Base-by-base conservation (phyloP, 2,797 vertebrate genomes). In the Myiotriccus ornatus region DNA sequence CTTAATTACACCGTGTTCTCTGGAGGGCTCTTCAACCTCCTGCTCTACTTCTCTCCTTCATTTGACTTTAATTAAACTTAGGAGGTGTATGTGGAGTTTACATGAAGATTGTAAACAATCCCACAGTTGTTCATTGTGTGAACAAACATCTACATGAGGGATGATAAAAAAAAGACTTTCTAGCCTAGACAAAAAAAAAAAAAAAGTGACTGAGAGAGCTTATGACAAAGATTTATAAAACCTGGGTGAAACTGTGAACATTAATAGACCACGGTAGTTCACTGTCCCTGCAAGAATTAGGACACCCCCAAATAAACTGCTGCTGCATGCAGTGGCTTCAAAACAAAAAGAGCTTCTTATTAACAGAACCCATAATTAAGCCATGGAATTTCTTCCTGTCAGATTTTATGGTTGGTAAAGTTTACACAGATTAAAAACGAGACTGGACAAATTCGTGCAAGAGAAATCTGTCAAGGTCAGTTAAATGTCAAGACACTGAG, bases 321-420 rank as follows among this genome's bases (percentile, higher is more conserved):
- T 84, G 82, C 71, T 55, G 39, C 20, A 18, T 25, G 43, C 6
- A 41, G 39, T 35, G 32, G 22, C 60, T 68, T 77, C 44, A 28
- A 30, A 87, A 60, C 34, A 64, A 74, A 89, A 87, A 52, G 75
- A 93, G 49, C 49, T 77, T 49, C 41, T 70, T 81, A 52, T 87
- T 91, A 74, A 80, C 84, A 59, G 62, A 80, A 34, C 34, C 30
- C 85, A 49, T 85, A 89, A 87, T 92, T 85, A 85, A 80, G 50
- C 60, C 34, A 11, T 39, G 71, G 71, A 44, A 50, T 77, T 64
- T 68, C 53, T 47, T 53, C 37, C 41, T 80, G 69, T 46, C 49
- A 37, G 44, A 35, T 87, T 82, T 92, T 70, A 70, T 43, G 81
- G 60, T 6, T 87, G 89, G 35, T 76, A 69, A 92, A 74, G 56